These are phyloP conservation scores for Caenorhabditis drosophilae DNA, from an alignment of 2,888 invertebrate genomes.

Conservation along the genomic window DNA sequence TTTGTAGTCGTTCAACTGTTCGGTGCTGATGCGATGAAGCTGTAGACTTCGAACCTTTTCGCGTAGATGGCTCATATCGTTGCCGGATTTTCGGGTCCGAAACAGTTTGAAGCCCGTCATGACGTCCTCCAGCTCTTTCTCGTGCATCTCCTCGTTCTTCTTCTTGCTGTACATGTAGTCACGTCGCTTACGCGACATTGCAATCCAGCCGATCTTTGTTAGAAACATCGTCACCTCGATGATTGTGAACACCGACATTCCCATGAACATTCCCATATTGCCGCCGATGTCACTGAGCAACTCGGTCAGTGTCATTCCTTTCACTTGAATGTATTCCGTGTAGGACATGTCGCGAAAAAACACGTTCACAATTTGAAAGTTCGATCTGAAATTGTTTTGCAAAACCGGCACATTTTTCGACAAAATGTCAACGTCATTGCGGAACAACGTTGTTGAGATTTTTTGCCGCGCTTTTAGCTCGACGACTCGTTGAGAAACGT, in stretches of 20 bases:
- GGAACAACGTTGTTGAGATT: too few species aligned
- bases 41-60: slow-evolving; percentile 25
- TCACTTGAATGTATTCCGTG: slow-evolving; percentile 62
- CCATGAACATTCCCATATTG: slow-evolving; percentile 65
- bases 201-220: slow-evolving; percentile 59
- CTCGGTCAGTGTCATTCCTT: slow-evolving; percentile 54
- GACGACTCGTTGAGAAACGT: too few species aligned
- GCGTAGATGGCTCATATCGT: slow-evolving; percentile 36
- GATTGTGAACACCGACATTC: slow-evolving; percentile 61
- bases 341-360: slow-evolving; percentile 65
- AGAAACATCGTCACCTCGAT: slow-evolving; percentile 57
- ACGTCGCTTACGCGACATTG: slow-evolving; percentile 42
- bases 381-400: slow-evolving; percentile 45
- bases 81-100: slow-evolving; percentile 32
- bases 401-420: too few species aligned
- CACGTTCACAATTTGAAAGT: slow-evolving; percentile 59
- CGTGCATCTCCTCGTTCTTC: slow-evolving; percentile 32
- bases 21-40: slow-evolving; percentile 30
- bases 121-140: slow-evolving; percentile 45
- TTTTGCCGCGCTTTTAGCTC: too few species aligned
- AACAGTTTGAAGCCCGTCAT: slow-evolving; percentile 43
- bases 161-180: slow-evolving; percentile 45
- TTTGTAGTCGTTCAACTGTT: slow-evolving; percentile 29
- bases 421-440: too few species aligned
- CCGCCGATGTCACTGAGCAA: slow-evolving; percentile 62